Base-by-base conservation (phyloP, 2,888 invertebrate genomes). In the Nomada fabriciana region DNA sequence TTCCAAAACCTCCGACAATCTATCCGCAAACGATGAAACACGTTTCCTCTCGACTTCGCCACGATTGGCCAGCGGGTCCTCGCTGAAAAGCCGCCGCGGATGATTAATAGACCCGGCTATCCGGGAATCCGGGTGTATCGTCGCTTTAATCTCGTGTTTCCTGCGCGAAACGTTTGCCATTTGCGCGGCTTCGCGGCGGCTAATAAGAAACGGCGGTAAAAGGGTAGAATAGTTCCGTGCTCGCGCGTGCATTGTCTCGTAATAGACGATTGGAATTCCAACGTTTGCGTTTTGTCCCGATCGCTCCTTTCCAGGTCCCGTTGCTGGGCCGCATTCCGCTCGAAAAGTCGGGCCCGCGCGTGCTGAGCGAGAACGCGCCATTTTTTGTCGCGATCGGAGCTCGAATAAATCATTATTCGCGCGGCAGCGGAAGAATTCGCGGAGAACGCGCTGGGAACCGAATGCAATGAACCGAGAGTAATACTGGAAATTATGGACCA, bases 231-330 rank as follows among this genome's bases (percentile, higher is more conserved):
- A 74, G 82, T 72, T 83, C 78, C 83, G 81, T 47, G 82, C 47
- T 57, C 59, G 60, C 47, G 50, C 47, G 47, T 4, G 55, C 36
- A 82, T 82, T 83, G 82, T 83, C 82, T 78, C 71, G 78, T 75
- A 71, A 82, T 78, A 75, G 71, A 82, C 82, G 83, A 77, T 78
- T 76, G 81, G 72, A 81, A 81, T 83, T 81, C 82, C 60, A 77
- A 20, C 59, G 76, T 76, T 81, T 74, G 65, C 74, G 65, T 67
- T 76, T 76, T 75, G 83, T 78, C 83, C 82, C 74, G 83, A 75
- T 83, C 67, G 76, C 69, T 73, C 74, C 80, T 82, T 82, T 82
- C 82, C 59, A 76, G 76, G 72, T 80, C 57, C 70, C 61, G 75
- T 43, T 42, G 23, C 70, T 13, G 55, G 2, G 20, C 55, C 57